Conservation (phyloP, 2,113 vertebrate genomes). For the Daubentonia madagascariensis region DNA sequence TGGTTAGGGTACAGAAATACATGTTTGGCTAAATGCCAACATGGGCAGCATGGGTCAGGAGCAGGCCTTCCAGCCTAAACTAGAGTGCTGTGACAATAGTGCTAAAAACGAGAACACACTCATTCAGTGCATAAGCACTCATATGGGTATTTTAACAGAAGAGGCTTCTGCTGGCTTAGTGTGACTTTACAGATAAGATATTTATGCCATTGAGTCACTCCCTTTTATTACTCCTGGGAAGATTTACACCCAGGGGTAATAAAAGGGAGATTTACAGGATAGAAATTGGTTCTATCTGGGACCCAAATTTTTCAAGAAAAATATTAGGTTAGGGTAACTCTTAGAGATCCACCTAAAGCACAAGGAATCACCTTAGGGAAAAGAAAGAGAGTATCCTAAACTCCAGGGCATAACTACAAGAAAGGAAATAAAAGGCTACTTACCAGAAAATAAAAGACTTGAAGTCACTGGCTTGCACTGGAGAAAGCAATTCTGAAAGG, state of each 20-base stretch:
- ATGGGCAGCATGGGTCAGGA: neutral
- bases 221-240: neutral
- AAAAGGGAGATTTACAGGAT: neutral
- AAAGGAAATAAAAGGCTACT: neutral
- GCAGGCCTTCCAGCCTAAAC: neutral
- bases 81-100: accelerated
- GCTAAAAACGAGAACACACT: neutral
- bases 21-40: neutral
- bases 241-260: neutral
- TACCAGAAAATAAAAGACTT: neutral
- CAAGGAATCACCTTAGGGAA: neutral
- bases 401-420: neutral
- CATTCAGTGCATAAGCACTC: accelerated
- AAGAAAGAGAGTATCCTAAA: neutral
- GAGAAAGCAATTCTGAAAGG: neutral
- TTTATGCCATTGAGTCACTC: neutral
- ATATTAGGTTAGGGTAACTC: neutral
- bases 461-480: neutral
- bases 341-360: neutral
- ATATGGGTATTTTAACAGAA: neutral
- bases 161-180: neutral
- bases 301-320: neutral
- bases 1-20: neutral
- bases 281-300: neutral
- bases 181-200: neutral